Base-by-base conservation (phyloP, 2,888 invertebrate species). In the Cordilura impudica region DNA sequence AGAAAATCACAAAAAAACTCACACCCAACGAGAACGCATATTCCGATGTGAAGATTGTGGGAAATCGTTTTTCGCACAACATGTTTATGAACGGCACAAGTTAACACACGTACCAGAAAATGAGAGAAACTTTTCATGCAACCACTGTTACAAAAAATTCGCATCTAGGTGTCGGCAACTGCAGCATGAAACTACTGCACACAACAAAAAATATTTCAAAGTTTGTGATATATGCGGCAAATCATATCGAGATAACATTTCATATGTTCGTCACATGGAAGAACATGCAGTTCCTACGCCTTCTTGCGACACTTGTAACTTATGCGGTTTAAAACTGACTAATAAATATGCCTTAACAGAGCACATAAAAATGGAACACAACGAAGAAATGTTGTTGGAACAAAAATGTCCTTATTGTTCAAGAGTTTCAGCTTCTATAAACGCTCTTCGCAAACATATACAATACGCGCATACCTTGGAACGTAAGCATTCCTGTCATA, bases 211-310 rank as follows among this genome's bases (percentile, higher is more conserved):
- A 10, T 88, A 88, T 63, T 85, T 85, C 5, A 88, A 87, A 80
- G 85, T 88, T 18, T 89, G 88, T 78, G 87, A 89, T 53, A 85
- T 88, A 16, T 89, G 89, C 16, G 89, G 89, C 2, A 89, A 88
- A 70, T 84, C 86, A 0, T 83, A 89, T 47, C 83, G 86, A 0
- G 87, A 87, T 0, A 82, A 84, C 0, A 86, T 86, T 29, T 85
- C 86, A 14, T 83, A 88, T 54, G 84, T 78, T 26, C 83, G 87
- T 0, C 88, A 88, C 81, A 86, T 86, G 83, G 80, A 84, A 53
- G 87, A 88, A 51, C 89, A 89, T 66, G 78, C 84, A 4, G 87
- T 87, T 0, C 82, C 82, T 0, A 83, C 85, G 10, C 83, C 83
- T 10, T 80, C 84, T n/a, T 69, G 78, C 8, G 83, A 87, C n/a